Evolutionary conservation across 2,113 vertebrate genomes (phyloP).

Genomic region (Prinia subflava): DNA sequence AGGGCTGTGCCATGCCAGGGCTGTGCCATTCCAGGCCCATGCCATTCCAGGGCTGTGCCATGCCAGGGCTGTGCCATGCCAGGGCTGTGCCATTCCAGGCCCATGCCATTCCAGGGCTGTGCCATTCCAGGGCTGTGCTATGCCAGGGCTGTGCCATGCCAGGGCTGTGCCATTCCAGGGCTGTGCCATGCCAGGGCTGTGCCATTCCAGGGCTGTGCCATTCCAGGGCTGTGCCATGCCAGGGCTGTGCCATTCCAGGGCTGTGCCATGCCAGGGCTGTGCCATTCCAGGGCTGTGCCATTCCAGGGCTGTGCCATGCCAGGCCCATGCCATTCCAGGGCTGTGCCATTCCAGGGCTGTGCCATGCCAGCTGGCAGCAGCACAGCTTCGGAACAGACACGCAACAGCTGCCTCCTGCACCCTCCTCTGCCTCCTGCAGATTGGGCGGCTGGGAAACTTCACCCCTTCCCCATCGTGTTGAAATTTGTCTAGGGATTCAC

Average conservation of each 20-base stretch:
- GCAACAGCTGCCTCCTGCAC: neutral
- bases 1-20: neutral
- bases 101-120: neutral
- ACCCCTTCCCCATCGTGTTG: neutral
- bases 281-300: neutral
- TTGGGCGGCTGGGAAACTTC: neutral
- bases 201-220: neutral
- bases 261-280: neutral
- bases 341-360: neutral
- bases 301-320: no score
- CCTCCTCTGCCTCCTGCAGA: neutral
- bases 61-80: no score
- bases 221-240: neutral
- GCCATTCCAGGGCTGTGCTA: no score
- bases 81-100: neutral
- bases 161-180: neutral
- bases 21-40: neutral
- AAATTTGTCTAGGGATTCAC: neutral
- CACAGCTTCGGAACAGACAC: neutral
- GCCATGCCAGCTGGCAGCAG: neutral
- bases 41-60: neutral
- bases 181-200: neutral
- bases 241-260: neutral
- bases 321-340: neutral
- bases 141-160: neutral